A percentile compares a stretch with the other conserved stretches of the same genome.
phyloP scores from a whole-genome alignment of 1,140 invertebrate species.

The Bombus affinis region DNA sequence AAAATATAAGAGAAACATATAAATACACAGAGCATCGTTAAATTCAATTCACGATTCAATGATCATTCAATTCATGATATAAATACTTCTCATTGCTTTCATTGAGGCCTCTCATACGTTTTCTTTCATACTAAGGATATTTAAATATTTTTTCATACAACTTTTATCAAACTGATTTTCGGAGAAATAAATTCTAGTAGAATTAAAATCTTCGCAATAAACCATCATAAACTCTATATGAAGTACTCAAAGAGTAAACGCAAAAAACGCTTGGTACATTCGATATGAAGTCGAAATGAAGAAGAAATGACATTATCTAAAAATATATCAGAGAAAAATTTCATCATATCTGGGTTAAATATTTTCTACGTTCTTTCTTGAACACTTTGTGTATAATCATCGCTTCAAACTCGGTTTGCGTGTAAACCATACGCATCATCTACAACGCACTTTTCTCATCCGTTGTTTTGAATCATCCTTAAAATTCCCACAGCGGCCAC shows the following conservation, averaged over 20 bases:
- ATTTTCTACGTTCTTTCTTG: background rate
- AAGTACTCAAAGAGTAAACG: background rate
- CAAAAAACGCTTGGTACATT: background rate
- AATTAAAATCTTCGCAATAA: no score
- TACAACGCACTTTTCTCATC: background rate
- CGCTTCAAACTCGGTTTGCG: background rate
- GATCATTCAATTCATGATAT: no score
- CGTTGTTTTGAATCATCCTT: constrained; percentile 11
- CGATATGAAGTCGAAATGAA: no score
- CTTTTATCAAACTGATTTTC: no score
- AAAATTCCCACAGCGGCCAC: constrained; percentile 36
- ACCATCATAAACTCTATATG: no score
- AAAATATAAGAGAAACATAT: no score
- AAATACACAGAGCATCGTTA: no score
- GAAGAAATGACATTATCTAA: background rate
- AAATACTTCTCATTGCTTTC: no score
- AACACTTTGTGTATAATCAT: background rate
- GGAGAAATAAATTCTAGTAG: no score
- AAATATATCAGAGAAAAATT: background rate
- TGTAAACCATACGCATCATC: constrained; percentile 14
- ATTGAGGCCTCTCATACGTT: no score
- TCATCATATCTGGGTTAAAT: background rate
- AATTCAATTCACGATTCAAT: no score
- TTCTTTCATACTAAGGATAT: background rate
- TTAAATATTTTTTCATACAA: background rate